Percentiles rank a stretch among this genome's conserved stretches.
These are phyloP conservation scores for Onthophagus taurus DNA, from an alignment of 1,140 invertebrate species.

Conservation along the genomic window DNA sequence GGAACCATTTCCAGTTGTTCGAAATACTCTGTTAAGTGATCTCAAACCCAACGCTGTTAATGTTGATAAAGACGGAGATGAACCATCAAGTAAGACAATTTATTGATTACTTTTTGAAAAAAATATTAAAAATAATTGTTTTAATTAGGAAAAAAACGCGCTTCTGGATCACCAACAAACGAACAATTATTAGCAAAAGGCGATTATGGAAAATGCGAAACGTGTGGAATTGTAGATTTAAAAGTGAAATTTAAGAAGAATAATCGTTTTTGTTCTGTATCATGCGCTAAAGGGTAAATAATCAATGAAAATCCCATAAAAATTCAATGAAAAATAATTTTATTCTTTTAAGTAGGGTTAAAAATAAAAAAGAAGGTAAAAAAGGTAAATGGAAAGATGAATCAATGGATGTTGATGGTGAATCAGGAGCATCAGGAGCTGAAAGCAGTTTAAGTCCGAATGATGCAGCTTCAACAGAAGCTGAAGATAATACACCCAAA, in stretches of 20 bases:
- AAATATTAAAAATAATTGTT: constrained; percentile 18
- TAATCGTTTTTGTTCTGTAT: constrained; percentile 68
- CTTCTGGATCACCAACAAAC: constrained; percentile 28
- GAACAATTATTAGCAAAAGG: constrained; percentile 28
- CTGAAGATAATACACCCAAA: constrained; percentile 42
- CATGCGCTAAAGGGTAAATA: constrained; percentile 59
- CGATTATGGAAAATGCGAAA: constrained; percentile 63
- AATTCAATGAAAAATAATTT: constrained; percentile 7
- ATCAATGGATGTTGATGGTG: constrained; percentile 41
- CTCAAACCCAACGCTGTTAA: constrained; percentile 38
- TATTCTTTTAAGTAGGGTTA: constrained; percentile 19
- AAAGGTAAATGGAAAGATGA: constrained; percentile 40
- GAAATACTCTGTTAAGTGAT: constrained; percentile 43
- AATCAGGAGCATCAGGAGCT: constrained; percentile 39
- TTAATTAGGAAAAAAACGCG: constrained; percentile 30
- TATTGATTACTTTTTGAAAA: constrained; percentile 3
- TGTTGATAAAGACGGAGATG: constrained; percentile 49
- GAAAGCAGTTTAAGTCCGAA: constrained; percentile 38
- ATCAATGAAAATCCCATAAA: neutral
- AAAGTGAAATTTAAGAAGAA: constrained; percentile 63
- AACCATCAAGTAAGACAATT: constrained; percentile 57
- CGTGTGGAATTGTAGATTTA: constrained; percentile 64
- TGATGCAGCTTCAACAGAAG: constrained; percentile 27
- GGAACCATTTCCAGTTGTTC: constrained; percentile 80
- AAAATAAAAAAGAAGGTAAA: constrained; percentile 29